Evolutionary conservation across 37 sponge, comb jelly and placozoan species (phyloP).

Genomic region (Mnemiopsis leidyi): DNA sequence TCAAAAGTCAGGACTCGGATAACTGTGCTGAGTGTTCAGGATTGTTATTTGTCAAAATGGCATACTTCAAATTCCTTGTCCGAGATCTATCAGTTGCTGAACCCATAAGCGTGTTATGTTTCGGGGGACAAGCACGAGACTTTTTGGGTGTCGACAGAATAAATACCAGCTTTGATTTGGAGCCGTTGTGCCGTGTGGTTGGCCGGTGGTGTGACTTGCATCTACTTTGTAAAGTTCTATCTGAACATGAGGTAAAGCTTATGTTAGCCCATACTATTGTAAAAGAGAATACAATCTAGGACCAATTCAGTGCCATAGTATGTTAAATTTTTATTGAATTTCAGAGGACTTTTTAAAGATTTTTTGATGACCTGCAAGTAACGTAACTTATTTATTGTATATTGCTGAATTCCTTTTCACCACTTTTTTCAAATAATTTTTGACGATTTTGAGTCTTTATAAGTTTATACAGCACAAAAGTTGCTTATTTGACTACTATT

Average conservation of each 20-base stretch:
- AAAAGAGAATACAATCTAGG: too few relatives aligned
- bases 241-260: neutral
- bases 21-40: neutral
- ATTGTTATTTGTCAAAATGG: neutral
- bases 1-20: neutral
- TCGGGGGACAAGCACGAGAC: neutral
- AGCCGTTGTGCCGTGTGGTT: neutral
- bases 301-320: too few relatives aligned
- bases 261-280: neutral
- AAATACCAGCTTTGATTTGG: neutral
- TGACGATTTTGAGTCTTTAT: too few relatives aligned
- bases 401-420: too few relatives aligned
- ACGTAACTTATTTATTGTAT: too few relatives aligned
- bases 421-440: too few relatives aligned
- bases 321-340: too few relatives aligned
- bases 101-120: neutral
- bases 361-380: too few relatives aligned
- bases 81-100: neutral
- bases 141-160: neutral
- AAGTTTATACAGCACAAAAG: too few relatives aligned
- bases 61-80: neutral
- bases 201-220: neutral
- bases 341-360: too few relatives aligned
- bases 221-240: neutral
- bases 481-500: too few relatives aligned